A percentile compares a stretch with the other conserved stretches of the same genome.
Evolutionary conservation across 2,113 vertebrate species (phyloP).

Genomic region (Lathamus discolor): DNA sequence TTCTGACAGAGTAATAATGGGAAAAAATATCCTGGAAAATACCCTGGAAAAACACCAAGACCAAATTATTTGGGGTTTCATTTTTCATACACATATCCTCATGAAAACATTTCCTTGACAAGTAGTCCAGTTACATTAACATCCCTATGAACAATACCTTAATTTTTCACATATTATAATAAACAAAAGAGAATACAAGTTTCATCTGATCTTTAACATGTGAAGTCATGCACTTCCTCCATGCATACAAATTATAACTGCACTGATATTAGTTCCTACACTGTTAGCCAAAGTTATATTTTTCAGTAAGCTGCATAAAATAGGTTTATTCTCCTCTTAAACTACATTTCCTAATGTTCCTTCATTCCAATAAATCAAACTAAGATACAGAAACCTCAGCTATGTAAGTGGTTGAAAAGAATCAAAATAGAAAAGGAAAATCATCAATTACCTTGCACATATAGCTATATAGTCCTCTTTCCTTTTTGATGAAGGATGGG

Average conservation of each 20-base stretch:
- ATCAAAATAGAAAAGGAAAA: background rate
- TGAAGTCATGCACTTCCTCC: background rate
- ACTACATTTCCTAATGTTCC: background rate
- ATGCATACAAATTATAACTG: background rate
- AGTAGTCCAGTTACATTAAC: background rate
- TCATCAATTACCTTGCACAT: conserved; percentile 48
- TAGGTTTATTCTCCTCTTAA: background rate
- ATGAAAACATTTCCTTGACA: background rate
- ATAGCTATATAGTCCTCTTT: conserved; percentile 7
- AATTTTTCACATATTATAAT: background rate
- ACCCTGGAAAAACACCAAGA: background rate
- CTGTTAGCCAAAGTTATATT: background rate
- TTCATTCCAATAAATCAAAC: conserved; percentile 7
- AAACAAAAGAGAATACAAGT: background rate
- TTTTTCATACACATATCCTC: background rate
- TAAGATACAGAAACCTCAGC: background rate
- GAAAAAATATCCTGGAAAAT: background rate
- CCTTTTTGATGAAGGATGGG: background rate
- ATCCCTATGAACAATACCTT: background rate
- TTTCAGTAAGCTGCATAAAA: background rate
- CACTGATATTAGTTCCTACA: background rate
- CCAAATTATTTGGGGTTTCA: background rate
- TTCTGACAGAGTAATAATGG: background rate
- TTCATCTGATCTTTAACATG: background rate
- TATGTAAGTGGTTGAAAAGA: background rate